Evolutionary conservation across 2,888 invertebrate genomes (phyloP).

Genomic region (Drosophila birchii): DNA sequence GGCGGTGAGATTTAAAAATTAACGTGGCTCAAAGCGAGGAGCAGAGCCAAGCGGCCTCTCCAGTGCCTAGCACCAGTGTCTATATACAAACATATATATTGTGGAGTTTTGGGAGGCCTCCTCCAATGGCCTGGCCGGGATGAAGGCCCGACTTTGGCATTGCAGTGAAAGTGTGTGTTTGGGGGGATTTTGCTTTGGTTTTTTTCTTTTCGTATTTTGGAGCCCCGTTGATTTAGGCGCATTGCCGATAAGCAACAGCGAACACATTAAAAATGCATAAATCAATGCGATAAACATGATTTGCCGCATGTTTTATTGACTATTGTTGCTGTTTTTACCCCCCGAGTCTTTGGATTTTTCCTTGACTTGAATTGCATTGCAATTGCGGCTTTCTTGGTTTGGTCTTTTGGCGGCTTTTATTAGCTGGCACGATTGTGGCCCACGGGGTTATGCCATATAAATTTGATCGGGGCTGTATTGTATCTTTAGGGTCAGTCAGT

Average conservation of each 20-base stretch:
- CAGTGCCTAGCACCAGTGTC: background rate
- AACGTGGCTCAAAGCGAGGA: conserved; percentile 73
- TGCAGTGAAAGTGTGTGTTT: conserved; percentile 71
- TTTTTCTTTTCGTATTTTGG: conserved; percentile 17
- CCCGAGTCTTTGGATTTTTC: conserved; percentile 25
- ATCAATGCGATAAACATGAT: conserved; percentile 85
- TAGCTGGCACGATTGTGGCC: conserved; percentile 67
- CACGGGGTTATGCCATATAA: conserved; percentile 46
- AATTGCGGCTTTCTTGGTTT: conserved; percentile 15
- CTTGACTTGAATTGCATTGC: conserved; percentile 20
- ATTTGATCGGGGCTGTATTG: conserved; percentile 24
- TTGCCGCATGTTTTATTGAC: conserved; percentile 85
- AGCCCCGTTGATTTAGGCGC: conserved; percentile 79
- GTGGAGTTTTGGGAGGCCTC: conserved; percentile 5
- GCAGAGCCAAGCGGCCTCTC: conserved; percentile 6
- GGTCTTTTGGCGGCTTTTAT: conserved; percentile 56
- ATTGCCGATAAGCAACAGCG: conserved; percentile 84
- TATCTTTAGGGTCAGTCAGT: conserved; percentile 15
- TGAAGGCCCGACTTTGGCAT: conserved; percentile 21
- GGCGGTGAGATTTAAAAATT: conserved; percentile 84
- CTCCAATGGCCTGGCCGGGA: background rate
- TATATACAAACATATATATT: background rate
- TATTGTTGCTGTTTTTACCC: conserved; percentile 78
- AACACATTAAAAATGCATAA: conserved; percentile 85
- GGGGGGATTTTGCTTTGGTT: conserved; percentile 6